A percentile compares a stretch with the other conserved stretches of the same genome.
Conservation (phyloP, 1,140 invertebrate genomes). For the Drosophila sp. region DNA sequence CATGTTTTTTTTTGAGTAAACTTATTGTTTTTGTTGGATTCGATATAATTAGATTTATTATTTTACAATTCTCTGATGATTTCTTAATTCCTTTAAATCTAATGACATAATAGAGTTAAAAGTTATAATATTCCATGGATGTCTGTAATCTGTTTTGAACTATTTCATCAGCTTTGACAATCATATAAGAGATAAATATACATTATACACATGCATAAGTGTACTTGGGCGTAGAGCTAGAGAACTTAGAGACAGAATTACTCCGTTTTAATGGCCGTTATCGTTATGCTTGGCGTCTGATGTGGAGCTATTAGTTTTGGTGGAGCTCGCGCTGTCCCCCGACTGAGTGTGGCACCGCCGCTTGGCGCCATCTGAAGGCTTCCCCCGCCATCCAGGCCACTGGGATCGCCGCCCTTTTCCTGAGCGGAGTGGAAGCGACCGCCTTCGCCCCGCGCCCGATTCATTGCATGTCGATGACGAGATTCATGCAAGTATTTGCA, state of each 20-base stretch:
- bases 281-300: slow-evolving; percentile 79
- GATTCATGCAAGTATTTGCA: slow-evolving; percentile 99
- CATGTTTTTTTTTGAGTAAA: neutral
- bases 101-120: slow-evolving; percentile 9
- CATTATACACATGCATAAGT: neutral
- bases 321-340: slow-evolving; percentile 62
- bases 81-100: slow-evolving; percentile 2
- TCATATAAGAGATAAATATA: neutral
- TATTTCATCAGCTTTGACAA: slow-evolving; percentile 7
- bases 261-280: slow-evolving; percentile 78
- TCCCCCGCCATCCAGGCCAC: slow-evolving; percentile 48
- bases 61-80: slow-evolving; percentile 5
- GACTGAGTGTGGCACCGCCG: slow-evolving; percentile 51
- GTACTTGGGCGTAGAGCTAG: slow-evolving; percentile 21
- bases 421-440: slow-evolving; percentile 95
- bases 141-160: slow-evolving; percentile 4
- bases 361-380: slow-evolving; percentile 46
- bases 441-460: slow-evolving; percentile 97
- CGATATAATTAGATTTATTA: neutral
- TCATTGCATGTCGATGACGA: slow-evolving; percentile 98
- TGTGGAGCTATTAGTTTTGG: slow-evolving; percentile 81
- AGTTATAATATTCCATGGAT: neutral
- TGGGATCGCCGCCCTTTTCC: slow-evolving; percentile 63
- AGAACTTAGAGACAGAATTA: slow-evolving; percentile 1
- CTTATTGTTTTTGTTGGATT: neutral